phyloP scores from a whole-genome alignment of 2,113 vertebrate species.

The Loxodonta africana region DNA sequence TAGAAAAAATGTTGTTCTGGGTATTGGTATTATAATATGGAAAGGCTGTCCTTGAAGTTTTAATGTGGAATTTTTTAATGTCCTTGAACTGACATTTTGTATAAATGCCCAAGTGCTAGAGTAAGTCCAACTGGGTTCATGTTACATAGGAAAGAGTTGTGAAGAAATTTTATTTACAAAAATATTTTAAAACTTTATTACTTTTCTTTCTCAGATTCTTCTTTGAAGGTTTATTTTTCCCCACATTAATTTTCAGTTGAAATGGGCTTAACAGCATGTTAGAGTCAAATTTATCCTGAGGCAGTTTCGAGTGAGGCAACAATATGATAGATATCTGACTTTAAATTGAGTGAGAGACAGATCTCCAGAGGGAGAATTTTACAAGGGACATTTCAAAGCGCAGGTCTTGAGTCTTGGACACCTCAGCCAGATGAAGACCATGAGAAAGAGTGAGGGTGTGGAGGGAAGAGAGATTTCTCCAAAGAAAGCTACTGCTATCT shows the following conservation, averaged over 20 bases:
- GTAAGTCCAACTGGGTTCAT: neutral
- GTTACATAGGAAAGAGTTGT: neutral
- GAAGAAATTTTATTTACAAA: neutral
- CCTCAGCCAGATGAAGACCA: neutral
- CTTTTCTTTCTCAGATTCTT: neutral
- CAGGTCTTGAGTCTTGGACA: too few species aligned
- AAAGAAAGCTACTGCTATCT: neutral
- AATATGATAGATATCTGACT: accelerated
- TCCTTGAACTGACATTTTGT: neutral
- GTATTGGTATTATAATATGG: neutral
- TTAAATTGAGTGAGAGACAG: neutral
- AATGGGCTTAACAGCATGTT: neutral
- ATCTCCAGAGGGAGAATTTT: neutral
- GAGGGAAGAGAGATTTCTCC: too few species aligned
- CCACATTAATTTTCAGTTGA: neutral
- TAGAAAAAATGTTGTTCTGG: neutral
- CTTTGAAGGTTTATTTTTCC: neutral
- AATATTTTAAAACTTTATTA: neutral
- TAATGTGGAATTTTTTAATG: neutral
- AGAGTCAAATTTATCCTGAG: neutral
- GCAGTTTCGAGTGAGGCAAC: neutral
- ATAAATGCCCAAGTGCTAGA: neutral
- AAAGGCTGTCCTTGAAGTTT: neutral
- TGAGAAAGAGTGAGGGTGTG: neutral
- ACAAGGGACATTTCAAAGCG: neutral